Base-by-base conservation (phyloP, 2,888 invertebrate species). In the Heteromyza rotundicornis region DNA sequence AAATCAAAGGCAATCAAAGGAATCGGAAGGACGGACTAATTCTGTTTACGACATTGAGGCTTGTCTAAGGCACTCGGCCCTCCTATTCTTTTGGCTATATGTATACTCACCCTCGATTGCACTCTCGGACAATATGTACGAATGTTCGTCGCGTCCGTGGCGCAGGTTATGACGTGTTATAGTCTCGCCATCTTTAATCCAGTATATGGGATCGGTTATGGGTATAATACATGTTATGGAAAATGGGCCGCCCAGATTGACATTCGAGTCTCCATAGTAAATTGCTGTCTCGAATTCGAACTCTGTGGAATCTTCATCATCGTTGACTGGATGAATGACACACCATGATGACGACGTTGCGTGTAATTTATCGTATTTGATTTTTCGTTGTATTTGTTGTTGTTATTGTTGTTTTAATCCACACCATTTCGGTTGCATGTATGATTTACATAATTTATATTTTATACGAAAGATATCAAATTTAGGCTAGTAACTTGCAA, bases 141-240 rank as follows among this genome's bases (percentile, higher is more conserved):
- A 76, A 66, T 82, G 82, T 62, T 81, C 80, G 66, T 82, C 83
- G 55, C 77, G 81, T 59, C 79, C 79, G 63, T 83, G 83, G 60
- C 83, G 80, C 69, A 83, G 70, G 74, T 82, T 82, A 71, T 82
- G 82, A 53, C 75, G 77, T 57, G 75, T 76, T 68, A 83, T 79
- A 59, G 80, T 75, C 68, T 82, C 79, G 59, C 79, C 82, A 64
- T 83, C 79, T 72, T 80, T 81, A 44, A 78, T 65, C 83, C 83
- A 83, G 64, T 76, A 68, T 64, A 83, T 81, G 64, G 78, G 78
- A 66, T 81, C 80, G 57, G 77, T 76, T 63, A 83, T 77, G 59
- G 82, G 78, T 65, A 82, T 78, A 57, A 82, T 77, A 70, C 83
- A 83, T 62, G 79, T 79, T 70, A 83, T 82, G 59, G 76, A 73